Evolutionary conservation across 2,113 vertebrate genomes (phyloP).

Genomic region (Regulus satrapa): DNA sequence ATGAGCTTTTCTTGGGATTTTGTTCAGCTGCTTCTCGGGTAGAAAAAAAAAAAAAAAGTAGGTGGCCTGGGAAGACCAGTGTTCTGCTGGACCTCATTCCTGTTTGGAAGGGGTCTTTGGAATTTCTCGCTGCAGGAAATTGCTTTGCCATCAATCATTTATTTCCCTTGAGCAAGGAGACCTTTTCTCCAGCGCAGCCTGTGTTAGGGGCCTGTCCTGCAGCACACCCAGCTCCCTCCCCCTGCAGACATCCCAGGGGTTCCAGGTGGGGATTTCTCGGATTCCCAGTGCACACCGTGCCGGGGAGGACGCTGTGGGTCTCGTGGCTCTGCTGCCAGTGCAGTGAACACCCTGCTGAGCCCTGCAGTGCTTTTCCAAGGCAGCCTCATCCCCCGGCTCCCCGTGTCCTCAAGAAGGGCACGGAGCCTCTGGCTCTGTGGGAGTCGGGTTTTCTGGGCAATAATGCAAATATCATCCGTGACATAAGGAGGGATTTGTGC

Average conservation of each 20-base stretch:
- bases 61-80: not conserved
- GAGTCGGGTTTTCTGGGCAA: not conserved
- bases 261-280: not conserved
- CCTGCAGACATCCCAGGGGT: not conserved
- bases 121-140: not conserved
- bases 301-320: not conserved
- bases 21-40: not conserved
- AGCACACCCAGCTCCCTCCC: not conserved
- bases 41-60: not conserved
- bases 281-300: not conserved
- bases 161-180: not conserved
- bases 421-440: not conserved
- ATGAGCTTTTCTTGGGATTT: slow-evolving; percentile 2
- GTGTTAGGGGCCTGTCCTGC: not conserved
- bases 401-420: not conserved
- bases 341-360: not conserved
- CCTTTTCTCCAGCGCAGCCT: not conserved
- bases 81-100: not conserved
- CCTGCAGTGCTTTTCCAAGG: rapidly evolving
- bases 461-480: rapidly evolving
- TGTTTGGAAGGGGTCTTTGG: not conserved
- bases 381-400: not conserved
- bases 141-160: not conserved
- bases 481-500: not conserved
- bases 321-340: not conserved